A percentile compares a stretch with the other conserved stretches of the same genome.
phyloP scores from a whole-genome alignment of 2,113 vertebrate species.

The Porphyrio hochstetteri region DNA sequence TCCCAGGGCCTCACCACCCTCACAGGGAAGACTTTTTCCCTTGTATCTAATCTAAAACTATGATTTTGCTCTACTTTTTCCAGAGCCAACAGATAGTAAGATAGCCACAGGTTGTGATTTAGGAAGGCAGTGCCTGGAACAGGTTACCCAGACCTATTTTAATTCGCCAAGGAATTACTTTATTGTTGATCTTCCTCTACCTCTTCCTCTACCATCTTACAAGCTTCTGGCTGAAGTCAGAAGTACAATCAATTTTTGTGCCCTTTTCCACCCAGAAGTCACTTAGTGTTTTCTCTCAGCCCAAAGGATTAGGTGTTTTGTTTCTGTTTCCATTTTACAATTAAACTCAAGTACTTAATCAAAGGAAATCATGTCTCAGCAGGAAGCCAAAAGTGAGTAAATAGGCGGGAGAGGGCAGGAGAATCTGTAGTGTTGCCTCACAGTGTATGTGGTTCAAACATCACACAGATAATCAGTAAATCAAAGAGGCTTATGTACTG shows the following conservation, averaged over 20 bases:
- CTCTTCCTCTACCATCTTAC: not conserved
- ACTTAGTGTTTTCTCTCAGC: not conserved
- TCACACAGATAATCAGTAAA: conserved; percentile 25
- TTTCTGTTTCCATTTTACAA: conserved; percentile 39
- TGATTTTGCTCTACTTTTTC: not conserved
- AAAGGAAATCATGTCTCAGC: conserved; percentile 36
- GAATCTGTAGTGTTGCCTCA: not conserved
- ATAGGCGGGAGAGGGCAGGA: not conserved
- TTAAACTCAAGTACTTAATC: conserved; percentile 41
- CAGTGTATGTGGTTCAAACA: not conserved
- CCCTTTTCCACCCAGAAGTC: not conserved
- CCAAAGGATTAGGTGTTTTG: not conserved
- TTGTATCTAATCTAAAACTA: no score
- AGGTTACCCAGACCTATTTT: not conserved
- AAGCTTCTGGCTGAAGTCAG: not conserved
- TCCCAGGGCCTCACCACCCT: no score
- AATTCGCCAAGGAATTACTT: not conserved
- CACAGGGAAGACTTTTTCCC: no score
- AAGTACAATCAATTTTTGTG: not conserved
- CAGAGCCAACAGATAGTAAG: not conserved
- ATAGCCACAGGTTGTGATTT: not conserved
- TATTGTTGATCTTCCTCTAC: not conserved
- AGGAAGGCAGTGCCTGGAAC: not conserved
- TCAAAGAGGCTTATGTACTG: not conserved
- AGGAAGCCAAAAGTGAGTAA: not conserved